These are phyloP conservation scores for Sicus ferrugineus DNA, from an alignment of 2,888 invertebrate species.

Conservation along the genomic window DNA sequence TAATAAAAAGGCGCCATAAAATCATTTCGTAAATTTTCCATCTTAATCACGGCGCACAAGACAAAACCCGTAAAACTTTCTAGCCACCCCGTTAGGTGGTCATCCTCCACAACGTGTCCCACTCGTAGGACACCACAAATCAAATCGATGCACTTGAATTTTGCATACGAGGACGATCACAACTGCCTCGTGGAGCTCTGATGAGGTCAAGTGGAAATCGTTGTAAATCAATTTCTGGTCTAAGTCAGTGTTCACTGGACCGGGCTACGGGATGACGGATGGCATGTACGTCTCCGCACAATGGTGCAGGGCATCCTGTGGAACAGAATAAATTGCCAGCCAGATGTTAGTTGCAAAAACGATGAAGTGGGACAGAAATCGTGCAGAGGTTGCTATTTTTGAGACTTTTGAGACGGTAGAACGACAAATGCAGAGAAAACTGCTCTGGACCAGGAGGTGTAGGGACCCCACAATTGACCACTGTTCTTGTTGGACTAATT, in stretches of 20 bases:
- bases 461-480: too few relatives aligned
- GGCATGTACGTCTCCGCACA: not conserved
- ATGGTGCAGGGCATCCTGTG: not conserved
- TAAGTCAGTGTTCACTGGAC: not conserved
- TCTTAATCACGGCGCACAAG: too few relatives aligned
- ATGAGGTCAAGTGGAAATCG: not conserved
- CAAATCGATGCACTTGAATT: not conserved
- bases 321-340: not conserved
- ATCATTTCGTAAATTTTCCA: too few relatives aligned
- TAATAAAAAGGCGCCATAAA: too few relatives aligned
- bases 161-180: not conserved
- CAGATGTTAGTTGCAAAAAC: conserved; percentile 5
- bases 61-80: too few relatives aligned
- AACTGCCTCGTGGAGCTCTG: not conserved
- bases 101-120: too few relatives aligned
- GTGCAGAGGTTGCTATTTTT: too few relatives aligned
- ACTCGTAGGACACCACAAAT: conserved; percentile 1
- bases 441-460: too few relatives aligned
- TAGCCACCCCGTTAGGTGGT: too few relatives aligned
- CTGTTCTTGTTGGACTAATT: not conserved
- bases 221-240: conserved; percentile 8
- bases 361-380: not conserved
- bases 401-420: too few relatives aligned
- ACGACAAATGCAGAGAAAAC: too few relatives aligned
- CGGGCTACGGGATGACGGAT: not conserved